phyloP scores from a whole-genome alignment of 2,113 vertebrate species.

The Gorsachius goisagi region DNA sequence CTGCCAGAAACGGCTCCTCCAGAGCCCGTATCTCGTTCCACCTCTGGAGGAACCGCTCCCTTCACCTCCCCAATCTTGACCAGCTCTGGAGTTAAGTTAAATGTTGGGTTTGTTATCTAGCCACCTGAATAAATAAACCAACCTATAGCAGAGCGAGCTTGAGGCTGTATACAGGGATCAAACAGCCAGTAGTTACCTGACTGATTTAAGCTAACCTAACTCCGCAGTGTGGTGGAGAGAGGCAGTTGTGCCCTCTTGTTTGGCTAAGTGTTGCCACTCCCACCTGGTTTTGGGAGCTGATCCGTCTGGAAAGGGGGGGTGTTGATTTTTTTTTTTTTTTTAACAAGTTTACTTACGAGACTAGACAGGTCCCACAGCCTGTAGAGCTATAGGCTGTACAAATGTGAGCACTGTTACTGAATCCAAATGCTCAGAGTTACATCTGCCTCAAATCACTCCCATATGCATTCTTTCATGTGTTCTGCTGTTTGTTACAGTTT shows the following conservation, averaged over 20 bases:
- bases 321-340: neutral
- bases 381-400: neutral
- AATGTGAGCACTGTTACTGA: neutral
- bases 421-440: neutral
- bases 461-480: neutral
- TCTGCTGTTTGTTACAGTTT: neutral
- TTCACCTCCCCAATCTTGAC: rapidly evolving
- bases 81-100: neutral
- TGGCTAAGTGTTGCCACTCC: neutral
- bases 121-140: neutral
- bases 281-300: neutral
- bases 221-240: neutral
- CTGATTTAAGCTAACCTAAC: neutral
- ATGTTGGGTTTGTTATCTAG: neutral
- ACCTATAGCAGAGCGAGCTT: neutral
- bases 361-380: neutral
- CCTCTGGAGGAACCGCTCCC: neutral
- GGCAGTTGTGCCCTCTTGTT: neutral
- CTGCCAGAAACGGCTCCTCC: rapidly evolving
- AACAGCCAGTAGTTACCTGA: neutral
- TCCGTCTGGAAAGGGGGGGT: neutral
- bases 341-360: neutral
- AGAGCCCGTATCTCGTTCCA: neutral
- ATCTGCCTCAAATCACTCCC: neutral
- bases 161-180: neutral